A percentile compares a stretch with the other conserved stretches of the same genome.
These are phyloP conservation scores for Pelusios castaneus DNA, from an alignment of 2,113 vertebrate species.

Conservation along the genomic window DNA sequence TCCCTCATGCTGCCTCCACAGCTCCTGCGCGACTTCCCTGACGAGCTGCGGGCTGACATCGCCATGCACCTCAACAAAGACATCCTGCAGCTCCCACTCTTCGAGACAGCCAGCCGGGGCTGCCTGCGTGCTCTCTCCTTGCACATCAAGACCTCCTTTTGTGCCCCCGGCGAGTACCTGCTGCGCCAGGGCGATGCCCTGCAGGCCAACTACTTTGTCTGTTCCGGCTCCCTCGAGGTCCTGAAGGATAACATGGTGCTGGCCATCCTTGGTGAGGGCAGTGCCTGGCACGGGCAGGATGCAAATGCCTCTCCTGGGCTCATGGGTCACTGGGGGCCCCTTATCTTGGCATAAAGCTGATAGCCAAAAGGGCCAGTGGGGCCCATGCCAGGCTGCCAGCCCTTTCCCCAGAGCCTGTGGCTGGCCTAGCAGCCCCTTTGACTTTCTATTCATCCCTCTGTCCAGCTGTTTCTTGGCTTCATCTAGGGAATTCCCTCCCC, in stretches of 20 bases:
- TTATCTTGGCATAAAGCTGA: too few relatives aligned
- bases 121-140: constrained; percentile 94
- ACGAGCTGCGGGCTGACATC: constrained; percentile 92
- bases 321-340: background rate
- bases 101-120: constrained; percentile 90
- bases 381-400: background rate
- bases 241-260: constrained; percentile 91
- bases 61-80: constrained; percentile 97
- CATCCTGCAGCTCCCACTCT: constrained; percentile 94
- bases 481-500: too few relatives aligned
- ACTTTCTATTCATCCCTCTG: background rate
- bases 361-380: too few relatives aligned
- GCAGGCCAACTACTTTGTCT: constrained; percentile 94
- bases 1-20: constrained; percentile 46
- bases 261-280: constrained; percentile 91
- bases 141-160: constrained; percentile 96
- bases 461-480: too few relatives aligned
- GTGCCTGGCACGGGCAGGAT: background rate
- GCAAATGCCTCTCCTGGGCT: too few relatives aligned
- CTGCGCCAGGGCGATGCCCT: constrained; percentile 92
- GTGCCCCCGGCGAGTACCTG: constrained; percentile 93
- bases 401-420: background rate
- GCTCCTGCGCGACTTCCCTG: constrained; percentile 95
- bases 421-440: background rate
- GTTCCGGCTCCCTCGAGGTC: constrained; percentile 94